Evolutionary conservation across 2,797 vertebrate genomes (phyloP).

Genomic region (Siniperca obscura): DNA sequence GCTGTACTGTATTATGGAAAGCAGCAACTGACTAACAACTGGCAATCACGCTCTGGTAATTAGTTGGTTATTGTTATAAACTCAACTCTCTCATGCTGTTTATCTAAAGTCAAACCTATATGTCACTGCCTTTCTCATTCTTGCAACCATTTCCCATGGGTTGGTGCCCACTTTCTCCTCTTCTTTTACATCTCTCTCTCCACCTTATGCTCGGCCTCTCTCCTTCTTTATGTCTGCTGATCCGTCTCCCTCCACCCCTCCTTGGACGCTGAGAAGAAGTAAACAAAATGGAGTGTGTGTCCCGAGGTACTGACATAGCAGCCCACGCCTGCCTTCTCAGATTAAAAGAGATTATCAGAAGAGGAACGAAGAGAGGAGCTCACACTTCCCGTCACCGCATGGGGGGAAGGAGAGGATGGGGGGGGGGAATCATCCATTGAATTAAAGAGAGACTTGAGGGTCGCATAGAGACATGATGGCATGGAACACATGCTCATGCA

Average conservation of each 20-base stretch:
- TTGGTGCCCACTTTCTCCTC: slow-evolving; percentile 15
- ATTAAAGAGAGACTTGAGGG: slow-evolving; percentile 64
- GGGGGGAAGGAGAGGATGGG: slow-evolving; percentile 8
- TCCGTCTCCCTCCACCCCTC: slow-evolving; percentile 47
- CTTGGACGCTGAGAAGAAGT: slow-evolving; percentile 44
- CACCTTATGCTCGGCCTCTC: background rate
- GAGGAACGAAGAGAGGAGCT: slow-evolving; percentile 57
- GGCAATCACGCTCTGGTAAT: slow-evolving; percentile 41
- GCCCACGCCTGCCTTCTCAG: slow-evolving; percentile 59
- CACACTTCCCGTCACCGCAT: slow-evolving; percentile 53
- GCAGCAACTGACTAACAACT: slow-evolving; percentile 32
- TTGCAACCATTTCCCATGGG: slow-evolving; percentile 10
- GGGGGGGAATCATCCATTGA: slow-evolving; percentile 41
- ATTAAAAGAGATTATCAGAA: slow-evolving; percentile 77
- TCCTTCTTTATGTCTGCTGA: slow-evolving; percentile 29
- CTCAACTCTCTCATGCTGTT: slow-evolving; percentile 19
- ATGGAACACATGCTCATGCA: slow-evolving; percentile 73
- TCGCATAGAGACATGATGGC: slow-evolving; percentile 51
- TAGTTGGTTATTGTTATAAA: slow-evolving; percentile 31
- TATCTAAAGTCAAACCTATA: slow-evolving; percentile 40
- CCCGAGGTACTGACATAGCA: slow-evolving; percentile 65
- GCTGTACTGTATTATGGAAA: slow-evolving; percentile 27
- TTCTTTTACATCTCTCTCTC: slow-evolving; percentile 24
- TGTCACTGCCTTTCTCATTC: slow-evolving; percentile 19
- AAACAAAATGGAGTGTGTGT: slow-evolving; percentile 70